Percentiles rank a stretch among this genome's conserved stretches.
phyloP scores from a whole-genome alignment of 1,140 invertebrate species.

The Micrasema longulum region DNA sequence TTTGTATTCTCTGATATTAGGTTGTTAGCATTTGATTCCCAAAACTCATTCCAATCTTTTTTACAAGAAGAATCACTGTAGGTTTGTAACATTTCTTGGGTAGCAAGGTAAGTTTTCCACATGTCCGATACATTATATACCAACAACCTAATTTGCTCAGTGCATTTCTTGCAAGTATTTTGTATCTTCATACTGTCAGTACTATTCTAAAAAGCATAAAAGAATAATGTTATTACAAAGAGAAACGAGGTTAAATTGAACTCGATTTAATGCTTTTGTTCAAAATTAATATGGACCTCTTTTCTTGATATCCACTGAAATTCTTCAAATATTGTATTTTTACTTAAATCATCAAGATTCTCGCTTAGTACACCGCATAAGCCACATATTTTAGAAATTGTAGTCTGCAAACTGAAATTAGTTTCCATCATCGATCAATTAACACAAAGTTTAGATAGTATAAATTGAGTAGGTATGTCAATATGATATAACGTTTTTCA shows the following conservation, averaged over 20 bases:
- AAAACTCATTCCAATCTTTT: slow-evolving; percentile 28
- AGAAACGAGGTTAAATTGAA: too few relatives aligned
- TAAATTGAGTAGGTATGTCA: too few relatives aligned
- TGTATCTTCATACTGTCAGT: slow-evolving; percentile 1
- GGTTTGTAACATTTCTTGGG: slow-evolving; percentile 27
- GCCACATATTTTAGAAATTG: slow-evolving; percentile 15
- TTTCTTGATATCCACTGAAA: slow-evolving; percentile 35
- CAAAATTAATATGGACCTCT: slow-evolving; percentile 1
- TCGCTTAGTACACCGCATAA: slow-evolving; percentile 12
- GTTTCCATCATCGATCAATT: too few relatives aligned
- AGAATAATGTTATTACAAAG: not conserved
- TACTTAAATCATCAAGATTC: slow-evolving; percentile 8
- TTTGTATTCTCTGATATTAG: not conserved
- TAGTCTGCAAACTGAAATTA: not conserved
- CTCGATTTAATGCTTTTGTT: too few relatives aligned
- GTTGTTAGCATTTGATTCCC: slow-evolving; percentile 13
- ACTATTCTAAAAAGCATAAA: slow-evolving; percentile 20
- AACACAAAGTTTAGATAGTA: too few relatives aligned
- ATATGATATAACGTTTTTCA: too few relatives aligned
- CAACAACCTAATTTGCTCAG: slow-evolving; percentile 41
- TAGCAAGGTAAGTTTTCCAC: slow-evolving; percentile 39
- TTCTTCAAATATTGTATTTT: slow-evolving; percentile 5
- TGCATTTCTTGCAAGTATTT: slow-evolving; percentile 45
- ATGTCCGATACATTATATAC: slow-evolving; percentile 38
- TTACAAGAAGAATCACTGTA: slow-evolving; percentile 1